Evolutionary conservation across 53 echinoderm and acorn worm species (phyloP).

Genomic region (Luidia sarsii): DNA sequence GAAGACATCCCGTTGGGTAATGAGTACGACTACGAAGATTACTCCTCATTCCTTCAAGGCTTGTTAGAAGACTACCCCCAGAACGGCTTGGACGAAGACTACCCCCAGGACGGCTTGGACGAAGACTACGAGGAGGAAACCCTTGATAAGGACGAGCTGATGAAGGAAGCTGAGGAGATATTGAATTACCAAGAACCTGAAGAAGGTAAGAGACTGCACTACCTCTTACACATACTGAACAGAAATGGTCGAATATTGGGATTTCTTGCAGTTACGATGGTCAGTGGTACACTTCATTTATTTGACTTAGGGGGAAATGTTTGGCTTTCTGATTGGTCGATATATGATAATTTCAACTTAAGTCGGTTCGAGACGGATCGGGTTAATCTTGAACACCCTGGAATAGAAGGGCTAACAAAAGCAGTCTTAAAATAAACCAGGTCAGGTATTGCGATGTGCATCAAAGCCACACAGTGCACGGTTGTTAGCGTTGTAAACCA

Average conservation of each 20-base stretch:
- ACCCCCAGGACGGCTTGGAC: neutral
- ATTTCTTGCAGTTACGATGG: too few species aligned
- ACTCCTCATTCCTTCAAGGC: neutral
- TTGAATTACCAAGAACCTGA: neutral
- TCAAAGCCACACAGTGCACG: too few species aligned
- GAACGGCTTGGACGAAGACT: neutral
- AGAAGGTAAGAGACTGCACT: conserved; percentile 5
- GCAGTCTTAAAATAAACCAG: too few species aligned
- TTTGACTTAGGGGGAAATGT: too few species aligned
- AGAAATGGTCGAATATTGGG: neutral
- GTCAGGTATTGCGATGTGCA: too few species aligned
- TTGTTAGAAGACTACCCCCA: neutral
- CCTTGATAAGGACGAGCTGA: conserved; percentile 2
- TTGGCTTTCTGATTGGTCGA: too few species aligned
- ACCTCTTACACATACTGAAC: neutral
- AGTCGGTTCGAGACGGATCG: too few species aligned
- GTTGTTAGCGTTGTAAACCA: too few species aligned
- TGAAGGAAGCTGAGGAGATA: conserved; percentile 28
- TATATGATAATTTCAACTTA: too few species aligned
- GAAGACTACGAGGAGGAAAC: conserved; percentile 6
- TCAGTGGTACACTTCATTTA: too few species aligned
- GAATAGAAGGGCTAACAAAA: too few species aligned
- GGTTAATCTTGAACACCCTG: too few species aligned
- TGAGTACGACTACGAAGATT: neutral
- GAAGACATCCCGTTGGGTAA: neutral